Evolutionary conservation across 2,797 vertebrate species (phyloP).

Genomic region (Acanthornis magna): DNA sequence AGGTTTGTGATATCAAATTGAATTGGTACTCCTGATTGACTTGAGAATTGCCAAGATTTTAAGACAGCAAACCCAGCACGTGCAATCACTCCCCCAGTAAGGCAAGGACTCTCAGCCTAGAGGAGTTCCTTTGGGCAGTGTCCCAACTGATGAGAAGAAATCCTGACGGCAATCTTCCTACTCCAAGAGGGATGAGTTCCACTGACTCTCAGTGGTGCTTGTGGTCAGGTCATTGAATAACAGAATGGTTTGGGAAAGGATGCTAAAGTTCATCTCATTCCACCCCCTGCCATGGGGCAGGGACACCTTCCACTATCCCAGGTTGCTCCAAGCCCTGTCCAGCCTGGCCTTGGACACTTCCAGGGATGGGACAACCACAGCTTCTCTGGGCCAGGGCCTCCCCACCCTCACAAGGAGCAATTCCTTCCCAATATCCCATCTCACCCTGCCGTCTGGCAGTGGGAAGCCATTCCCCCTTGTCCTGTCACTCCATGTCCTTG

Average conservation of each 20-base stretch:
- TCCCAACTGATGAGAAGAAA: not conserved
- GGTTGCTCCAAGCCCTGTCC: not conserved
- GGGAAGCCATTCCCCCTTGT: not conserved
- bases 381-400: not conserved
- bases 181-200: not conserved
- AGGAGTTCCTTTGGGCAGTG: not conserved
- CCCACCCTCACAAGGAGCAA: not conserved
- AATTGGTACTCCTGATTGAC: not conserved
- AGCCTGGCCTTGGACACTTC: not conserved
- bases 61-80: not conserved
- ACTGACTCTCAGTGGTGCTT: not conserved
- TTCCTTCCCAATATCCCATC: not conserved
- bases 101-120: not conserved
- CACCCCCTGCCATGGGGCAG: not conserved
- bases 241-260: not conserved
- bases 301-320: not conserved
- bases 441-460: not conserved
- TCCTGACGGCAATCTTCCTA: not conserved
- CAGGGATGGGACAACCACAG: not conserved
- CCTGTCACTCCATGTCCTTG: not conserved
- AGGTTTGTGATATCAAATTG: not conserved
- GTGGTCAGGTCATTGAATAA: not conserved
- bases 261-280: not conserved
- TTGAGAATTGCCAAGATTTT: not conserved
- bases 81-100: not conserved